Evolutionary conservation across 2,888 invertebrate genomes (phyloP).

Genomic region (Orchestes rusci): DNA sequence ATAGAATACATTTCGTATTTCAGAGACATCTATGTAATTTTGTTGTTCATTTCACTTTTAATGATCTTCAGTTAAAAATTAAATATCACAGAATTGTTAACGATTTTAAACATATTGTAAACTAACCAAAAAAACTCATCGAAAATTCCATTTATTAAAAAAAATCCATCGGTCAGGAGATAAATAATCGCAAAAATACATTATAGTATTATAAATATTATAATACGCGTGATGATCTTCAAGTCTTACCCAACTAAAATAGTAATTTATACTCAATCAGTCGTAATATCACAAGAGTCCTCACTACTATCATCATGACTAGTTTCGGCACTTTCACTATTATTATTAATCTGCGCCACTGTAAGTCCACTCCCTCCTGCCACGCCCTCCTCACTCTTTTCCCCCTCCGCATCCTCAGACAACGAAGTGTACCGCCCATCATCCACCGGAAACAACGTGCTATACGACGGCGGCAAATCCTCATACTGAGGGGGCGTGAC

Average conservation of each 20-base stretch:
- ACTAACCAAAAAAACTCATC: constrained; percentile 2
- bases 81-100: too few relatives aligned
- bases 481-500: constrained; percentile 57
- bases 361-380: background rate
- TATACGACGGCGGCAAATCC: constrained; percentile 58
- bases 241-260: constrained; percentile 9
- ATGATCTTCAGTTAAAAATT: too few relatives aligned
- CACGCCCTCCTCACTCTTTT: constrained; percentile 9
- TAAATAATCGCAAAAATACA: constrained; percentile 13
- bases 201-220: constrained; percentile 24
- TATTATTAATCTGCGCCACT: constrained; percentile 14
- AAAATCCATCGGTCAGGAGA: constrained; percentile 12
- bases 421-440: constrained; percentile 16
- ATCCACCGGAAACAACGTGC: constrained; percentile 53
- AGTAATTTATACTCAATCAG: constrained; percentile 22
- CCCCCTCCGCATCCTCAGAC: constrained; percentile 8
- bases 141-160: constrained; percentile 21
- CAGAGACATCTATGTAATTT: too few relatives aligned
- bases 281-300: constrained; percentile 25
- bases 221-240: constrained; percentile 19
- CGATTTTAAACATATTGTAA: too few relatives aligned
- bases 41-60: too few relatives aligned
- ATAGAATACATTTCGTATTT: too few relatives aligned
- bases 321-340: constrained; percentile 12
- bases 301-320: constrained; percentile 9